Conservation (phyloP, 2,113 vertebrate species). For the Zeus faber region DNA sequence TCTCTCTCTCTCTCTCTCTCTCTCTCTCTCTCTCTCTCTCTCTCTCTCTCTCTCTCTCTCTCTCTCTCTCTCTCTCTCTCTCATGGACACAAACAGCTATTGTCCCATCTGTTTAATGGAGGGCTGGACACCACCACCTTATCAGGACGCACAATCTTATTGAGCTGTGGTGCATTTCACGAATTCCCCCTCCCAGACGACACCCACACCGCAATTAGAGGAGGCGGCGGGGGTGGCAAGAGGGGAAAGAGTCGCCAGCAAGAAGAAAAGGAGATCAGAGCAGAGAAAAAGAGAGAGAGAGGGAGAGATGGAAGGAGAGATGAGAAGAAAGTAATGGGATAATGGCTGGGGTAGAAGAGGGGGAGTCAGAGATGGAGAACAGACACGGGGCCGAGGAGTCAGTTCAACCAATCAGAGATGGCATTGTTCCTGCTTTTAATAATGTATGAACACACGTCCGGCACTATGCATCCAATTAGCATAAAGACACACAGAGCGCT, state of each 20-base stretch:
- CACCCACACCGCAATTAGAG: slow-evolving; percentile 62
- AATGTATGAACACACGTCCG: slow-evolving; percentile 74
- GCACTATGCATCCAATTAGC: slow-evolving; percentile 67
- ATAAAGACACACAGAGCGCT: slow-evolving; percentile 71
- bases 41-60: slow-evolving; percentile 8
- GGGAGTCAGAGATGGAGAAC: slow-evolving; percentile 23
- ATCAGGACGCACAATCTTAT: slow-evolving; percentile 74
- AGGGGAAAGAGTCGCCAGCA: slow-evolving; percentile 38
- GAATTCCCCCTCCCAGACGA: slow-evolving; percentile 66
- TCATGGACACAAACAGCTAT: slow-evolving; percentile 61
- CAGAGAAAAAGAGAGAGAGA: slow-evolving; percentile 16
- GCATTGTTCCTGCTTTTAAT: slow-evolving; percentile 71
- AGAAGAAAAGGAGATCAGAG: slow-evolving; percentile 48
- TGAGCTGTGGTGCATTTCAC: slow-evolving; percentile 73
- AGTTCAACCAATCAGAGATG: slow-evolving; percentile 57
- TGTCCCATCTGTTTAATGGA: slow-evolving; percentile 60
- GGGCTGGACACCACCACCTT: slow-evolving; percentile 62
- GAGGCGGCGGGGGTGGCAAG: slow-evolving; percentile 37
- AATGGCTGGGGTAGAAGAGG: slow-evolving; percentile 19
- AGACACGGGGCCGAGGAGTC: slow-evolving; percentile 49
- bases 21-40: slow-evolving; percentile 1
- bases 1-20: not conserved
- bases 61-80: slow-evolving; percentile 4
- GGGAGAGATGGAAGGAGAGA: slow-evolving; percentile 44
- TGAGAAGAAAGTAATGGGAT: slow-evolving; percentile 28